Conservation (phyloP, 92 coral and sea anemone species). For the Micromussa lordhowensis region DNA sequence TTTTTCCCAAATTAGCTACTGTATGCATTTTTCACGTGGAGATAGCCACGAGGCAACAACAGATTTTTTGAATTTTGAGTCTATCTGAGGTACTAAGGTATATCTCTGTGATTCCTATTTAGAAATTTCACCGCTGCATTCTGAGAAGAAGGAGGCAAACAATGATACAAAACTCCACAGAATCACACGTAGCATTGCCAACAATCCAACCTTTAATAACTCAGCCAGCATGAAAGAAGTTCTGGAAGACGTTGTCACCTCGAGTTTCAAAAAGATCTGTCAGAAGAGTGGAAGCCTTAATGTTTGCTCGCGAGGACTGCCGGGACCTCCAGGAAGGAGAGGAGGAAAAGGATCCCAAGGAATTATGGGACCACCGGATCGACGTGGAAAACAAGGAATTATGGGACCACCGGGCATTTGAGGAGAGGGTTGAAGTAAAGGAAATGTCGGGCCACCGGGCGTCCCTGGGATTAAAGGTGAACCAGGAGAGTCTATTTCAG, state of each 20-base stretch:
- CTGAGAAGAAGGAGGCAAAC: background rate
- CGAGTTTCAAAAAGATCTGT: constrained; percentile 15
- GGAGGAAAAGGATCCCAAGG: constrained; percentile 30
- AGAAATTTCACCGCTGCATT: background rate
- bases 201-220: background rate
- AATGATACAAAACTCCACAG: background rate
- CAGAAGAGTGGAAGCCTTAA: background rate
- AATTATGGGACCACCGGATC: constrained; percentile 20
- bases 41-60: too few relatives aligned
- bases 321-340: constrained; percentile 21
- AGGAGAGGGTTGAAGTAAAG: too few relatives aligned
- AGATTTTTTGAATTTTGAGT: too few relatives aligned
- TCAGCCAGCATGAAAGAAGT: background rate
- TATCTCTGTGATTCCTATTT: background rate
- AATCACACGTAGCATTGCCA: background rate
- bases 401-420: too few relatives aligned
- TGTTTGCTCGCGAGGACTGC: constrained; percentile 18
- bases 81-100: too few relatives aligned
- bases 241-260: background rate
- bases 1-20: too few relatives aligned
- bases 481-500: constrained; percentile 39
- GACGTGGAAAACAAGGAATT: constrained; percentile 22
- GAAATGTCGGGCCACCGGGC: constrained; percentile 39
- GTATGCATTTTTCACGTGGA: too few relatives aligned
- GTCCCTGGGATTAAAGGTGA: constrained; percentile 42